Conservation (phyloP, 2,888 invertebrate species). For the Hypsopygia costalis region DNA sequence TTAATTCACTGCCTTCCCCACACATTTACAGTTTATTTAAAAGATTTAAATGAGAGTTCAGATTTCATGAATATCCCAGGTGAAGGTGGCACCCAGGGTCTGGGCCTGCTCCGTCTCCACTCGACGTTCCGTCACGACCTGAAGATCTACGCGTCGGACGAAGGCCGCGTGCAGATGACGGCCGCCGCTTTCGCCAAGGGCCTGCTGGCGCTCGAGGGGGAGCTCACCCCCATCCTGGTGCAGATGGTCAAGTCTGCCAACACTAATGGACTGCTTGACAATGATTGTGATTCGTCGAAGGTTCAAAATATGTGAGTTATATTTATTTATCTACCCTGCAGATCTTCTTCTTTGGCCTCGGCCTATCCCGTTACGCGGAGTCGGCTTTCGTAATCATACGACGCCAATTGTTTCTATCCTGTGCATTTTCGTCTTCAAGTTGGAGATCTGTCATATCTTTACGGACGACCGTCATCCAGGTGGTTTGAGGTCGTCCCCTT, state of each 20-base stretch:
- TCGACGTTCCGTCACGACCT: constrained; percentile 99
- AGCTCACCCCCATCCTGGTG: constrained; percentile 98
- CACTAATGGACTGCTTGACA: constrained; percentile 98
- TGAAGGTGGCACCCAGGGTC: constrained; percentile 95
- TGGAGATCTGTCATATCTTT: no score
- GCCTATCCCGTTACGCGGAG: no score
- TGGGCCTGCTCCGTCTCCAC: constrained; percentile 95
- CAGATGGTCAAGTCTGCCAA: constrained; percentile 99
- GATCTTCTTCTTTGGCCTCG: no score
- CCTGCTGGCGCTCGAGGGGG: constrained; percentile 97
- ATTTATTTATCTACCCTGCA: not conserved
- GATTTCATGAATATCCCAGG: constrained; percentile 57
- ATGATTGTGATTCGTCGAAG: constrained; percentile 98
- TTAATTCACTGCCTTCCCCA: no score
- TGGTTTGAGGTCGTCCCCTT: no score
- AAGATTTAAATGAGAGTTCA: not conserved
- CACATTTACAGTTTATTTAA: no score
- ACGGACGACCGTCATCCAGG: no score
- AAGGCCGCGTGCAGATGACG: constrained; percentile 99
- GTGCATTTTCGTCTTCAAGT: no score
- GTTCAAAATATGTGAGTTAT: constrained; percentile 94
- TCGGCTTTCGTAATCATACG: no score
- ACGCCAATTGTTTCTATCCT: no score
- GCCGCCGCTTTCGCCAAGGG: constrained; percentile 99
- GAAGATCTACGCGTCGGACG: constrained; percentile 99